Evolutionary conservation across 2,113 vertebrate species (phyloP), one percentile per base, ranked within the genome.

Genomic region (Corythoichthys haematopterus): DNA sequence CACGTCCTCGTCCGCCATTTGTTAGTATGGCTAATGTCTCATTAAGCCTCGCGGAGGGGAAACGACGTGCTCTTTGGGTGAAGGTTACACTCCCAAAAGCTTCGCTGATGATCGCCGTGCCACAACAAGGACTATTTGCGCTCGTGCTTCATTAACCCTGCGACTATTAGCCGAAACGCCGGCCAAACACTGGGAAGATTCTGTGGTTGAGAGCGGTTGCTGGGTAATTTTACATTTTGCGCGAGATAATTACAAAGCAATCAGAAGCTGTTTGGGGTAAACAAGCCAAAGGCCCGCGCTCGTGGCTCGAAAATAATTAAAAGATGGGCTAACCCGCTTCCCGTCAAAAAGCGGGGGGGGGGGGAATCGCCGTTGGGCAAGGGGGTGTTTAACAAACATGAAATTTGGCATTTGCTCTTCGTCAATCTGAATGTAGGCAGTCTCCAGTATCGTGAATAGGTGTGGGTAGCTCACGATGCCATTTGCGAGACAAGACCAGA

Each of bases 211-310:
- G 69, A 72, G 66, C 75, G 72, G 75, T 67, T 43, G 75, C 66
- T 76, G 82, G 82, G 74, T 72, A 53, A 77, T 85, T 86, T 82
- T 85, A 85, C 84, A 87, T 87, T 82, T 86, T 88, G 80, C 78
- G 70, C 85, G 79, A 83, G 84, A 88, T 89, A 83, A 88, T 87
- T 88, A 86, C 84, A 87, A 88, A 86, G 86, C 84, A 87, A 87
- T 88, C 86, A 87, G 83, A 85, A 83, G 74, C 83, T 60, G 78
- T 88, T 88, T 88, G 78, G 79, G 81, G 81, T 85, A 89, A 89
- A 89, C 86, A 89, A 83, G 86, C 86, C 82, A 78, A 86, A 81
- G 86, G 85, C 80, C 81, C 77, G 58, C 76, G 79, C 78, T 83
- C 72, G 86, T 86, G 85, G 77, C 75, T 81, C 48, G 74, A 83